Base-by-base conservation (phyloP, 2,797 vertebrate genomes). In the Zenarchopterus dispar region DNA sequence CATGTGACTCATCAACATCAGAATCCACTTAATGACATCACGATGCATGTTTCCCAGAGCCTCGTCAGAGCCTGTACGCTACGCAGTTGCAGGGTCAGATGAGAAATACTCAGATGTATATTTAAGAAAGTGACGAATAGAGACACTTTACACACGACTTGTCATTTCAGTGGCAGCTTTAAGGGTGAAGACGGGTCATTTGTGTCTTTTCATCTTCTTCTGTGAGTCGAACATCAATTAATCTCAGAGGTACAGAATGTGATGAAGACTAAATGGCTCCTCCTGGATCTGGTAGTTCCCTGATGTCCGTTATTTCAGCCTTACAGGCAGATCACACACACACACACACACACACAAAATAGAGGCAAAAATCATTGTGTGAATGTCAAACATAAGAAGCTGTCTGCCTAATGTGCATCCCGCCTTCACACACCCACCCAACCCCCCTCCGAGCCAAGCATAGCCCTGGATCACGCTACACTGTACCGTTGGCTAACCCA, bases 1-100 rank as follows among this genome's bases (percentile, higher is more conserved):
- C 87, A 88, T 88, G 89, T 92, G 90, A 92, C 88, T 91, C 89
- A 92, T 91, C 85, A 70, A 57, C 85, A 84, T 86, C 82, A 82
- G 67, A 85, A 76, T 85, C 75, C 84, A 78, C 84, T 82, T 74
- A 65, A 85, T 90, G 89, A 88, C 89, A 89, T 92, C 90, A 91
- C 80, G 80, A 89, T 59, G 83, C 87, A 77, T 84, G 87, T 82
- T 85, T 50, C 77, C 53, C 18, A 21, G 49, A 64, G 67, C 67
- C 62, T 56, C 53, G 7, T 77, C 75, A 47, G 55, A 58, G 57
- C 63, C 73, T 41, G 23, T 48, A 33, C 42, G 26, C 53, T 67
- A 56, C 57, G 39, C 59, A 43, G 47, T 54, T 46, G 22, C 72
- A 45, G 48, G 31, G 48, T 47, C 64, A 19, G 33, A 44, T 22